These are phyloP conservation scores for Galemys pyrenaicus DNA, from an alignment of 2,113 vertebrate genomes.

Conservation along the genomic window DNA sequence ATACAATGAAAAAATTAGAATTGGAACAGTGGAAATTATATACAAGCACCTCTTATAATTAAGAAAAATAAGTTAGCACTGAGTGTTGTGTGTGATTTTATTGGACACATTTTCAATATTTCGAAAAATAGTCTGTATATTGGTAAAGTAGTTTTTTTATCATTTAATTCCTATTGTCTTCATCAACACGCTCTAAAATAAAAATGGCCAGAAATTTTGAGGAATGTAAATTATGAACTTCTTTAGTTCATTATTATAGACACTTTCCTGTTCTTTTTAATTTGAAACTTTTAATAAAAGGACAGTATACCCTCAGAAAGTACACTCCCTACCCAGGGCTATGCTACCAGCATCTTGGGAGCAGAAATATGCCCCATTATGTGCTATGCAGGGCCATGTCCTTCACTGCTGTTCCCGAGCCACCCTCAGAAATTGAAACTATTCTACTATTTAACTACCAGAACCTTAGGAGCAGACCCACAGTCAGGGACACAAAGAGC, in stretches of 20 bases:
- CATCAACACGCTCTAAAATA: not conserved
- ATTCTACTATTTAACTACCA: too few relatives aligned
- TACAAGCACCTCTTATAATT: not conserved
- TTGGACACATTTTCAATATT: not conserved
- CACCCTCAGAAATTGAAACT: too few relatives aligned
- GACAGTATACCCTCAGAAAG: too few relatives aligned
- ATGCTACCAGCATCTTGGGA: too few relatives aligned
- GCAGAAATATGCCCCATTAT: too few relatives aligned
- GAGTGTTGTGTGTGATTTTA: not conserved
- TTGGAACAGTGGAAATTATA: conserved; percentile 5
- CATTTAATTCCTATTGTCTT: conserved; percentile 2
- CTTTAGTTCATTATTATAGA: conserved; percentile 38
- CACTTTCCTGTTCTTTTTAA: not conserved
- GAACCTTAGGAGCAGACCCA: too few relatives aligned
- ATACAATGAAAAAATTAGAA: not conserved
- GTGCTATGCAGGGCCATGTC: too few relatives aligned
- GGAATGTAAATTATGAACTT: not conserved
- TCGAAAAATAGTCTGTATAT: conserved; percentile 3
- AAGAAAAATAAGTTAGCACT: not conserved
- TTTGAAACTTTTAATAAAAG: too few relatives aligned
- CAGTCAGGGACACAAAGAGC: too few relatives aligned
- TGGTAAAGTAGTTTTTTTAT: not conserved
- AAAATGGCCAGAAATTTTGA: not conserved
- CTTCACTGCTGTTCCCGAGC: too few relatives aligned
- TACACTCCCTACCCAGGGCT: too few relatives aligned